Evolutionary conservation across 1,140 invertebrate species (phyloP).

Genomic region (Hyposmocoma kahamanoa): DNA sequence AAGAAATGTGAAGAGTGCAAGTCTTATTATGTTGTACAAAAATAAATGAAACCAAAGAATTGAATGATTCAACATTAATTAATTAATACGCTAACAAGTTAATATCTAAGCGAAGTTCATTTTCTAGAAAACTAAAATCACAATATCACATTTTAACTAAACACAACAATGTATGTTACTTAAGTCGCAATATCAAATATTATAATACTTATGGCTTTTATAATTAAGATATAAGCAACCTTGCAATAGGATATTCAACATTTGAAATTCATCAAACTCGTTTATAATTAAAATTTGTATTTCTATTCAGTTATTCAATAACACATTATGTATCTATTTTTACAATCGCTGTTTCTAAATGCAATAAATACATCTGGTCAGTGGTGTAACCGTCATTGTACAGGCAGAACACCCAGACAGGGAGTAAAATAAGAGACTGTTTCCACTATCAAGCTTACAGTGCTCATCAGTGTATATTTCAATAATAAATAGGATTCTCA

Average conservation of each 20-base stretch:
- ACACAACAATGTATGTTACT: constrained; percentile 35
- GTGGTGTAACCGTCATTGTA: too few species aligned
- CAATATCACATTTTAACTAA: constrained; percentile 66
- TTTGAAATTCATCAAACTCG: constrained; percentile 35
- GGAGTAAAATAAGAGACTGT: too few species aligned
- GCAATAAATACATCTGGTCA: constrained; percentile 68
- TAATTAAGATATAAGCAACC: constrained; percentile 17
- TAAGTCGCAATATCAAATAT: constrained; percentile 35
- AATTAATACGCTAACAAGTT: constrained; percentile 49
- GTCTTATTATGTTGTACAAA: constrained; percentile 60
- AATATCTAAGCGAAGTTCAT: constrained; percentile 44
- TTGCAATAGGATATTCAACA: constrained; percentile 25
- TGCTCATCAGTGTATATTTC: too few species aligned
- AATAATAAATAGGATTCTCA: too few species aligned
- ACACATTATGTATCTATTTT: constrained; percentile 43
- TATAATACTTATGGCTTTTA: constrained; percentile 42
- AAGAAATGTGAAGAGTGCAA: constrained; percentile 58
- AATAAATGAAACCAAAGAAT: constrained; percentile 64
- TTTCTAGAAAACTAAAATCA: background rate
- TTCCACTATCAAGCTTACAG: too few species aligned
- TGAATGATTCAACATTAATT: constrained; percentile 46
- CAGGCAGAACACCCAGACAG: too few species aligned
- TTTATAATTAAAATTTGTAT: constrained; percentile 21
- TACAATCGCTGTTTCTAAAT: constrained; percentile 65
- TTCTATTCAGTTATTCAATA: constrained; percentile 22